Evolutionary conservation across 2,888 invertebrate genomes (phyloP), one percentile per base, ranked within the genome.

Genomic region (Lacanobia oleracea): DNA sequence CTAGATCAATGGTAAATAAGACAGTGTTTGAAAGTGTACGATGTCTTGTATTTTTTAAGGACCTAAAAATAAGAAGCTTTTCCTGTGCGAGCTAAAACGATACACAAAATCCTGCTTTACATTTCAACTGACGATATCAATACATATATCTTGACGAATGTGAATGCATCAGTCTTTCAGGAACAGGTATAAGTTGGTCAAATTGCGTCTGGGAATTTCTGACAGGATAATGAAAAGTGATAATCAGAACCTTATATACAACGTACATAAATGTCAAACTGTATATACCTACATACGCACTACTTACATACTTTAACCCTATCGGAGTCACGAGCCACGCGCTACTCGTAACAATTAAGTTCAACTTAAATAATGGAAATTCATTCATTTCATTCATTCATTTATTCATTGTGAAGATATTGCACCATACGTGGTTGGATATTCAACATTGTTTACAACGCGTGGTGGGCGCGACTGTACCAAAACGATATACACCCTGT

Each of bases 401-500:
- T n/a, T n/a, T n/a, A n/a, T n/a, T n/a, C n/a, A 79, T 66, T 45
- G 23, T 65, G 27, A 50, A 68, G 45, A 27, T 57, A 79, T 83
- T 79, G 83, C 80, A 74, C 63, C 75, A 79, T 56, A 27, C 10
- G 43, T 60, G 54, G 54, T 74, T 80, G 75, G 66, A 80, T 80
- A 80, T 80, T 83, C 75, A 80, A 79, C 21, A 64, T 18, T 37
- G 0, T 33, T 56, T 18, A 27, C 51, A 68, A 60, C 83, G 60
- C 68, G 63, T 83, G 65, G 16, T 53, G 48, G 43, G 60, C 40
- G 71, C 54, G 45, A 43, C 56, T 66, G 66, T 75, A 79, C 75
- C 80, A 83, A 75, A 69, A 75, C 68, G 83, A 79, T 57, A 63
- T 79, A 18, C 78, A 77, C 68, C 56, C 69, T 75, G 12, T 79